Evolutionary conservation across 2,888 invertebrate genomes (phyloP).

Genomic region (Ennomos fuscantarius): DNA sequence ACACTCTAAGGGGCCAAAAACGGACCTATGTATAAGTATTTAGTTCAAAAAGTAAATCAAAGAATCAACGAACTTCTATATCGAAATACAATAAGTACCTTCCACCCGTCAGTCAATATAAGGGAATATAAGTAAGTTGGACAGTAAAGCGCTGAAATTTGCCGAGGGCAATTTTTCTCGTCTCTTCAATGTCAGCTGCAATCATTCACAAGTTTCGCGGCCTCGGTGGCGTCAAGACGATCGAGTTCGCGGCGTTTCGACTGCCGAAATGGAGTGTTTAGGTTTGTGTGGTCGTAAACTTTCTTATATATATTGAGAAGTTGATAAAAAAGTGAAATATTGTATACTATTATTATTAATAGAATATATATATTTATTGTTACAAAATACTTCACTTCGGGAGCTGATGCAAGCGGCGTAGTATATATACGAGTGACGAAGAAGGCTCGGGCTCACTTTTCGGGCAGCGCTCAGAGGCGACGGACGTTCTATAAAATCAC

Average conservation of each 20-base stretch:
- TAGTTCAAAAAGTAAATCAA: slow-evolving; percentile 2
- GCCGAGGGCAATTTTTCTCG: slow-evolving; percentile 69
- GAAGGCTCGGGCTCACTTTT: no score
- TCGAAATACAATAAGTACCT: slow-evolving; percentile 42
- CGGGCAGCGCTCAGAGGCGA: no score
- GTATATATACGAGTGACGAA: no score
- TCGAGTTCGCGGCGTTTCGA: slow-evolving; percentile 27
- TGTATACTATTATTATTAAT: slow-evolving; percentile 30
- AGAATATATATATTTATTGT: no score
- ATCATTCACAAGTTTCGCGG: slow-evolving; percentile 66
- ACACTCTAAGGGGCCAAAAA: no score
- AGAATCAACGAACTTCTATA: slow-evolving; percentile 18
- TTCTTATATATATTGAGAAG: slow-evolving; percentile 3
- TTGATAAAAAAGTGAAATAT: not conserved
- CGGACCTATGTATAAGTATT: not conserved
- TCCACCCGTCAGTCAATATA: slow-evolving; percentile 42
- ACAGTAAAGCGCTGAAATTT: slow-evolving; percentile 59
- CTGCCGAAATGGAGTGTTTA: slow-evolving; percentile 20
- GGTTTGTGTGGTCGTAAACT: slow-evolving; percentile 16
- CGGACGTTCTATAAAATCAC: no score
- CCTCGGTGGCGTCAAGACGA: slow-evolving; percentile 25
- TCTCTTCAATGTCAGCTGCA: slow-evolving; percentile 69
- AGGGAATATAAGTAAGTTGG: slow-evolving; percentile 46
- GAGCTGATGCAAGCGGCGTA: no score
- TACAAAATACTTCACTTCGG: no score